phyloP scores from a whole-genome alignment of 2,797 vertebrate species.

The Myripristis murdjan region DNA sequence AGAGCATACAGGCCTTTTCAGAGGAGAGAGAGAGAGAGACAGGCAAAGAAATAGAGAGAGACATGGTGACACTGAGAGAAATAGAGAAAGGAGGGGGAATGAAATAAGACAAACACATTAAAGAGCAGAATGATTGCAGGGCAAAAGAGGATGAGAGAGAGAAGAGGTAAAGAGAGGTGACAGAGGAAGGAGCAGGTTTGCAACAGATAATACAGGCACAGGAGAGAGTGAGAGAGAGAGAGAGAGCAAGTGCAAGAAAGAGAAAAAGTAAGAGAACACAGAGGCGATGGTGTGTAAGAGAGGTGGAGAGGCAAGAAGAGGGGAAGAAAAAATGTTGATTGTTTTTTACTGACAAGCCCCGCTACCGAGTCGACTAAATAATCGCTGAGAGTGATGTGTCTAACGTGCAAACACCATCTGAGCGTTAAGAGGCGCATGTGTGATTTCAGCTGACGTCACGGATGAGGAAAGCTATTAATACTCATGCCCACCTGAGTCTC shows the following conservation, averaged over 20 bases:
- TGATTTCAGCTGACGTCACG: conserved; percentile 75
- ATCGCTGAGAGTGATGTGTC: conserved; percentile 44
- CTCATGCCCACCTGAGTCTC: conserved; percentile 77
- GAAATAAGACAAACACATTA: conserved; percentile 45
- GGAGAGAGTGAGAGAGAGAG: neutral
- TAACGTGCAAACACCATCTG: conserved; percentile 68
- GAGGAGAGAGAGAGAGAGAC: conserved; percentile 35
- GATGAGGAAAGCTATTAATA: conserved; percentile 75
- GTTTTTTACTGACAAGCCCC: conserved; percentile 29
- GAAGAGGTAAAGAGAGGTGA: neutral
- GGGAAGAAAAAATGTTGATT: conserved; percentile 1
- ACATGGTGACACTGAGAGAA: conserved; percentile 53
- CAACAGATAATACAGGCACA: conserved; percentile 20
- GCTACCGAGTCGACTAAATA: conserved; percentile 54
- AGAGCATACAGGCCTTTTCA: conserved; percentile 62
- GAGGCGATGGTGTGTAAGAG: neutral
- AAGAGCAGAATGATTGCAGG: conserved; percentile 15
- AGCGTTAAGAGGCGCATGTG: conserved; percentile 72
- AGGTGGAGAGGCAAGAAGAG: conserved; percentile 16
- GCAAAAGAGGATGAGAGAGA: neutral
- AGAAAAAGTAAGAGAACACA: conserved; percentile 7
- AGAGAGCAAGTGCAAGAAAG: neutral
- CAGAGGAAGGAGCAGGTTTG: conserved; percentile 4
- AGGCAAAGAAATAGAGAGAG: neutral
- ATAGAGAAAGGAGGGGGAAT: conserved; percentile 21